Evolutionary conservation across 2,797 vertebrate species (phyloP), one percentile per base, ranked within the genome.

Genomic region (Acanthis flammea): DNA sequence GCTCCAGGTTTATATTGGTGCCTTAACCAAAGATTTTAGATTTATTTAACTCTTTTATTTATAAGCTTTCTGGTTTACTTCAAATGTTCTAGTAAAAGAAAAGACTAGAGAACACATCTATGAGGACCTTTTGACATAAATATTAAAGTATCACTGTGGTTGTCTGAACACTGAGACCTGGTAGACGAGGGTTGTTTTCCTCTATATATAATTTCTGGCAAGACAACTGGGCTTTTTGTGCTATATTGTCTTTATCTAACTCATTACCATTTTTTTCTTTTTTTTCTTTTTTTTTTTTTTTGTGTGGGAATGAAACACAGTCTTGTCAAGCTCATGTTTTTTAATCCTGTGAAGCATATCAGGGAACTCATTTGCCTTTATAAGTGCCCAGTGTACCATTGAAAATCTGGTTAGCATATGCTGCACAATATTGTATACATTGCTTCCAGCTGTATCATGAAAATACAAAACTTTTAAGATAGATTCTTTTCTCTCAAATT

Each of bases 1-100:
- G 62, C 51, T 88, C 66, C 76, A 81, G 44, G 76, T 95, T 94
- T 96, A 91, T 93, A 92, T 78, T 90, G 48, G 58, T 92, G 41
- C 42, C 44, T 66, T 70, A 68, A 83, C 39, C 18, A 65, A 72
- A 72, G 50, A 54, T 51, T 95, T 91, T 35, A 66, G 47, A 61
- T 66, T 65, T 90, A 19, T 80, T 89, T 90, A 86, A 82, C 53
- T 87, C 30, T 77, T 87, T 83, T 90, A 41, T 24, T 78, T 75
- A 27, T 60, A 72, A 37, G 9, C 23, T 79, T 90, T 86, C 62
- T 71, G 66, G 44, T 70, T 88, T 44, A 42, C 54, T 90, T 92
- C 14, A 54, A 19, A 27, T 54, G 35, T 72, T 18, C 28, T 55
- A n/a, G 35, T 66, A 66, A 75, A 88, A 83, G 27, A 44, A 78